Conservation (phyloP, 2,797 vertebrate species). For the Vireo griseus region DNA sequence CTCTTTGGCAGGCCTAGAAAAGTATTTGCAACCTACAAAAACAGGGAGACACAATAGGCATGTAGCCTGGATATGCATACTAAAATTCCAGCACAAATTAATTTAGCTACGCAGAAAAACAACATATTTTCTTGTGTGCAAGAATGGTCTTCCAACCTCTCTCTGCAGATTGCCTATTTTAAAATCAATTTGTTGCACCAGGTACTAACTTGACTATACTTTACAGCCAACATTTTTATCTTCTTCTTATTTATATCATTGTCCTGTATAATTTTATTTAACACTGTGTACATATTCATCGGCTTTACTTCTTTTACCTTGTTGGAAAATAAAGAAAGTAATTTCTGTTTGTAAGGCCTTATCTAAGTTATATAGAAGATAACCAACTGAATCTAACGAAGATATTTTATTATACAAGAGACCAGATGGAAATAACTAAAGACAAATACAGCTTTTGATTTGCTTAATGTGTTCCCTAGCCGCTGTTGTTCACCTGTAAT, state of each 20-base stretch:
- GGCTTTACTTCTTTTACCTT: background rate
- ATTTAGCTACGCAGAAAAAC: constrained; percentile 1
- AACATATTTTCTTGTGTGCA: background rate
- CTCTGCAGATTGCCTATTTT: background rate
- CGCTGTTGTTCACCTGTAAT: background rate
- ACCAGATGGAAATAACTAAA: background rate
- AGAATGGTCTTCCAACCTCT: background rate
- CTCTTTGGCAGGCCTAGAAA: background rate
- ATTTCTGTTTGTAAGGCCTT: background rate
- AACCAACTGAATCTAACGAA: background rate
- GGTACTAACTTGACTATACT: background rate
- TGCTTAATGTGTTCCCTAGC: background rate
- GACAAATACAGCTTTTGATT: background rate
- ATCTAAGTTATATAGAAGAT: background rate
- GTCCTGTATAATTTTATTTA: background rate
- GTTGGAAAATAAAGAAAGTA: background rate
- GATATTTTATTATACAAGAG: background rate
- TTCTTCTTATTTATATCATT: background rate
- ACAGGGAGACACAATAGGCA: background rate
- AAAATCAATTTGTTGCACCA: background rate
- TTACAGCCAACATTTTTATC: background rate
- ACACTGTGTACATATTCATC: background rate
- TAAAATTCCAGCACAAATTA: constrained; percentile 10
- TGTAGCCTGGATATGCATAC: background rate
- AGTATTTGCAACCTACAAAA: background rate